These are phyloP conservation scores for Steinernema scapterisci DNA, from an alignment of 2,888 invertebrate species.

Conservation along the genomic window DNA sequence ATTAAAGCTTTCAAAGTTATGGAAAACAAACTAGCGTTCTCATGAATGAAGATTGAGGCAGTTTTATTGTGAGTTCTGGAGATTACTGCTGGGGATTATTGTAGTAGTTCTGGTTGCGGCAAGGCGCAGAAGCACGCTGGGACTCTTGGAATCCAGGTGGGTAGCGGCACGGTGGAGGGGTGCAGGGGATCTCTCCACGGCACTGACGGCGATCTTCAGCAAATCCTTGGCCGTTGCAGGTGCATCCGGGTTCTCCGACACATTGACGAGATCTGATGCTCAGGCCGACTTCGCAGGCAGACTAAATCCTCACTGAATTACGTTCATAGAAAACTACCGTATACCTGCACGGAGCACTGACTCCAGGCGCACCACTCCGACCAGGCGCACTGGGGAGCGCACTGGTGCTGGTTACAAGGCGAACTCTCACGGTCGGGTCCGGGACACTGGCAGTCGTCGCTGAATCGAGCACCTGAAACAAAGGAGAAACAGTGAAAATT, in stretches of 20 bases:
- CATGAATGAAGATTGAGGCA: neutral
- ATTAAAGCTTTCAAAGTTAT: neutral
- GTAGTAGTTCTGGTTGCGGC: slow-evolving; percentile 23
- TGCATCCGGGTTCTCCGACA: slow-evolving; percentile 60
- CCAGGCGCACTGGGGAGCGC: slow-evolving; percentile 59
- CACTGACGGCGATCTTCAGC: slow-evolving; percentile 59
- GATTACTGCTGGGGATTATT: neutral
- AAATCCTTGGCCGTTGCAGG: slow-evolving; percentile 57
- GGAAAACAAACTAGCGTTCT: neutral
- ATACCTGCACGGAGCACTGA: slow-evolving; percentile 53
- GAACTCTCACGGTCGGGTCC: slow-evolving; percentile 55
- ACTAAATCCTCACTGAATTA: no score
- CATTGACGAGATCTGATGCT: slow-evolving; percentile 45
- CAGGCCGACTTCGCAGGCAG: slow-evolving; percentile 53
- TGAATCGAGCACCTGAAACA: slow-evolving; percentile 14
- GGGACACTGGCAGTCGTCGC: slow-evolving; percentile 51
- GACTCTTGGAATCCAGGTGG: slow-evolving; percentile 18
- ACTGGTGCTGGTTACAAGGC: slow-evolving; percentile 56
- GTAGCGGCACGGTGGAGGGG: slow-evolving; percentile 20
- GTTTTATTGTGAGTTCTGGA: neutral
- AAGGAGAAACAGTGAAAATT: neutral
- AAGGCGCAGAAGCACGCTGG: neutral
- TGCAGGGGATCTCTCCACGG: slow-evolving; percentile 41
- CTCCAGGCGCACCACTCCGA: slow-evolving; percentile 62
- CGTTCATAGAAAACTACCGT: no score